Conservation (phyloP, 2,797 vertebrate species). For the Sebastes matsubarae region DNA sequence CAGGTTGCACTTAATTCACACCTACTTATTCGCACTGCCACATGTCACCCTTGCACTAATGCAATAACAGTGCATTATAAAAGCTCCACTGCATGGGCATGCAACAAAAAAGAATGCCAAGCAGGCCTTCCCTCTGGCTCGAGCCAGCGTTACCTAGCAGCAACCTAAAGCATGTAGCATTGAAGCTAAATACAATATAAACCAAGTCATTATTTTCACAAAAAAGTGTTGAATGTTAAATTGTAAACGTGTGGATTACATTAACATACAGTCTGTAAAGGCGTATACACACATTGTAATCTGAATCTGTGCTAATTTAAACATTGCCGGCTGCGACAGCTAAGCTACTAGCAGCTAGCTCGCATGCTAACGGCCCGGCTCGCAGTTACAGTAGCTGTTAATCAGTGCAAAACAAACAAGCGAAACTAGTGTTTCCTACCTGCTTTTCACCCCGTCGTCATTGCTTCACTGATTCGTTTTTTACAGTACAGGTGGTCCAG, state of each 20-base stretch:
- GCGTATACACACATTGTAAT: neutral
- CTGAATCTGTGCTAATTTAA: slow-evolving; percentile 5
- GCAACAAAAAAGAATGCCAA: slow-evolving; percentile 49
- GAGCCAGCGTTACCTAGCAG: slow-evolving; percentile 13
- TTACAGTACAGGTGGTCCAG: neutral
- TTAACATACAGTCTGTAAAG: neutral
- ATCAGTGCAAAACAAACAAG: slow-evolving; percentile 65
- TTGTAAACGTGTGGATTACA: neutral
- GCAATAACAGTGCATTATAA: slow-evolving; percentile 43
- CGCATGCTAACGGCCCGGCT: slow-evolving; percentile 57
- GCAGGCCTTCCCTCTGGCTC: slow-evolving; percentile 43
- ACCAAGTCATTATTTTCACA: neutral
- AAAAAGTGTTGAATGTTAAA: no score
- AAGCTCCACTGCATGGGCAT: slow-evolving; percentile 61
- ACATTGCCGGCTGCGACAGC: slow-evolving; percentile 66
- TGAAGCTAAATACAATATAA: neutral
- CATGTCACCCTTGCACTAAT: slow-evolving; percentile 43
- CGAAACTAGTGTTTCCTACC: slow-evolving; percentile 73
- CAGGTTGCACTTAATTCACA: neutral
- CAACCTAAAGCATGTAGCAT: slow-evolving; percentile 11
- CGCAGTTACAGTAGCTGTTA: slow-evolving; percentile 25
- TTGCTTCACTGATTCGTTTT: slow-evolving; percentile 66
- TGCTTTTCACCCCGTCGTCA: slow-evolving; percentile 84
- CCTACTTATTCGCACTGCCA: neutral
- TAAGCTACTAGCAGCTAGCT: slow-evolving; percentile 53